These are phyloP conservation scores for Rallus crepitans DNA, from an alignment of 2,797 vertebrate species.

Conservation along the genomic window DNA sequence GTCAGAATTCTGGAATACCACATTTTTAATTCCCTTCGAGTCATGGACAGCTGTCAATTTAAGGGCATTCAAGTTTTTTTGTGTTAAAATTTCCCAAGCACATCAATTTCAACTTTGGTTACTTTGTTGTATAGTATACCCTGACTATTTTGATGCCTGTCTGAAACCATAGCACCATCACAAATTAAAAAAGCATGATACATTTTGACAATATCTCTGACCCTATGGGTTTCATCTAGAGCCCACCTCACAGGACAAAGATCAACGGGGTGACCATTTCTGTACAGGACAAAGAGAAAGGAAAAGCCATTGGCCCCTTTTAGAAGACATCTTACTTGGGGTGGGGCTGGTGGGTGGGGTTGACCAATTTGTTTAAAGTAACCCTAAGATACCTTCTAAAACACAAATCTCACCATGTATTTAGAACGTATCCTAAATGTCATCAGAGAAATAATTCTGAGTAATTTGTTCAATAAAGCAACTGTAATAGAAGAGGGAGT, in stretches of 20 bases:
- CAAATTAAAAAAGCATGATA: background rate
- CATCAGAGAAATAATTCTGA: background rate
- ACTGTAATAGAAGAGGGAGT: background rate
- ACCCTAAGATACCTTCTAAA: background rate
- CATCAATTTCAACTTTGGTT: background rate
- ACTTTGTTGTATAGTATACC: background rate
- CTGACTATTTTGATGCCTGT: background rate
- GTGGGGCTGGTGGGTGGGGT: accelerated
- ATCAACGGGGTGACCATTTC: background rate
- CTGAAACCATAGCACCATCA: background rate
- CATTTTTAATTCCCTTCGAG: background rate
- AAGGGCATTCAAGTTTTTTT: background rate
- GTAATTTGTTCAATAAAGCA: background rate
- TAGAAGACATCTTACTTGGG: background rate
- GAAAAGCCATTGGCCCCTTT: background rate
- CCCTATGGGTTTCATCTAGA: background rate
- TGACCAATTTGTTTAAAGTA: background rate
- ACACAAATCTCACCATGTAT: background rate
- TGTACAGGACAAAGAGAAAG: background rate
- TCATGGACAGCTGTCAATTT: background rate
- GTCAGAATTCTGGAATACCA: background rate
- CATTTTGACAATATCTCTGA: background rate
- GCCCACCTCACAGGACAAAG: background rate
- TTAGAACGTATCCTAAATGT: background rate
- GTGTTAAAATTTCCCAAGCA: background rate